These are phyloP conservation scores for Urechis unicinctus DNA, from an alignment of 2,888 invertebrate genomes.

Conservation along the genomic window DNA sequence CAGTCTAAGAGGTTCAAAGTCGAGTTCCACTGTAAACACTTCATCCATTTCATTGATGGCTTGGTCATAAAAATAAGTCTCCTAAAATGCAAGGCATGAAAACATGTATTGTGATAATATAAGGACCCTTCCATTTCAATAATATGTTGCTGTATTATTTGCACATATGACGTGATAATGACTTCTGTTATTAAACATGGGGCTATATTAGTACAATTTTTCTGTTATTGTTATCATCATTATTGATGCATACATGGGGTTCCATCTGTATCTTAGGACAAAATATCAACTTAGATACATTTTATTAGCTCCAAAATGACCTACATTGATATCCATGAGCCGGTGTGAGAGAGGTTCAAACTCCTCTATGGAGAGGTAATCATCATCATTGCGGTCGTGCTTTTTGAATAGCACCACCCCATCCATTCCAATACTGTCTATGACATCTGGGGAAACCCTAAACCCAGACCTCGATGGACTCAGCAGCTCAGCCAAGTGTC, in stretches of 20 bases:
- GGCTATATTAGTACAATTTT: too few species aligned
- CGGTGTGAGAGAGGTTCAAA: constrained; percentile 36
- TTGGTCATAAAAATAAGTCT: constrained; percentile 9
- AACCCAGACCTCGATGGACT: too few species aligned
- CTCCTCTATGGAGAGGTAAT: constrained; percentile 32
- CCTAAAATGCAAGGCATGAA: constrained; percentile 7
- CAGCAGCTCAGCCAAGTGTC: too few species aligned
- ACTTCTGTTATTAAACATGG: too few species aligned
- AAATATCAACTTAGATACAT: too few species aligned
- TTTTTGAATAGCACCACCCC: constrained; percentile 31
- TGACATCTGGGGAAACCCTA: background rate
- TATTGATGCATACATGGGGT: too few species aligned
- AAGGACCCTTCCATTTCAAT: too few species aligned
- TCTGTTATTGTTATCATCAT: too few species aligned
- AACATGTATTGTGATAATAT: background rate
- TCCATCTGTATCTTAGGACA: too few species aligned
- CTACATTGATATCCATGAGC: constrained; percentile 28
- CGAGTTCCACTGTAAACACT: constrained; percentile 30
- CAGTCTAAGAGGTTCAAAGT: constrained; percentile 31
- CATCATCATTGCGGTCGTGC: constrained; percentile 36
- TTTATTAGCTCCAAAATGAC: too few species aligned
- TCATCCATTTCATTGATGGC: constrained; percentile 27
- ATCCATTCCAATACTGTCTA: constrained; percentile 24
- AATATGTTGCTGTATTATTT: too few species aligned
- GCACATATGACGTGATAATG: too few species aligned